Evolutionary conservation across 2,113 vertebrate species (phyloP).

Genomic region (Apodemus sylvaticus): DNA sequence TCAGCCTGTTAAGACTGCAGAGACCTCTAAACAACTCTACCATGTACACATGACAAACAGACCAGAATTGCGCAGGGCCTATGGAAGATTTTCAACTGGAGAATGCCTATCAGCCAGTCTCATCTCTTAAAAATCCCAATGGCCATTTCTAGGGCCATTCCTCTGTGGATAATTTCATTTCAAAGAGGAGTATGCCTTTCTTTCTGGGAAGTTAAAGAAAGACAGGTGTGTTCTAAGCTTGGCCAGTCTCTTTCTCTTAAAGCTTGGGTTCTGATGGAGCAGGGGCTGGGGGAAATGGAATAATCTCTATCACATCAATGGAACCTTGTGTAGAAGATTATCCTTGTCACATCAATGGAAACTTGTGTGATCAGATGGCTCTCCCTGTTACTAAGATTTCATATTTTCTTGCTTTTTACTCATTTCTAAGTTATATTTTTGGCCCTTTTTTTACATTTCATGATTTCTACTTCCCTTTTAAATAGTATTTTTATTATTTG

Average conservation of each 20-base stretch:
- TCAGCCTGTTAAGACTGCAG: not conserved
- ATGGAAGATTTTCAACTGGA: not conserved
- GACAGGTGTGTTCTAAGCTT: not conserved
- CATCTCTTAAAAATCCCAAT: not conserved
- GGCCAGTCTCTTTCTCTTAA: not conserved
- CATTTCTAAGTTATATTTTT: not conserved
- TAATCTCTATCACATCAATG: not conserved
- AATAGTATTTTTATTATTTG: not conserved
- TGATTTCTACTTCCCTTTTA: not conserved
- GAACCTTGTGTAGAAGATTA: too few species aligned
- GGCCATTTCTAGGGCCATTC: not conserved
- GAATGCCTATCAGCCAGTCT: not conserved
- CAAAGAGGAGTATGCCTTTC: not conserved
- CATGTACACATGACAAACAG: conserved; percentile 8
- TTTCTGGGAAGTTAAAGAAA: not conserved
- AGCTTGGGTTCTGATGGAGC: not conserved
- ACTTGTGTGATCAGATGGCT: too few species aligned
- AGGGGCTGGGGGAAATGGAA: not conserved
- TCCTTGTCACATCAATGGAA: not conserved
- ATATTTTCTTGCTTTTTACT: not conserved
- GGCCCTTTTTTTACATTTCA: not conserved
- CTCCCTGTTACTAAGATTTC: not conserved
- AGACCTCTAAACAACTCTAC: not conserved
- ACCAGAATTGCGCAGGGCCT: not conserved
- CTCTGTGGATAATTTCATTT: not conserved